Conservation (phyloP, 2,888 invertebrate species). For the Listrodromus nycthemerus region DNA sequence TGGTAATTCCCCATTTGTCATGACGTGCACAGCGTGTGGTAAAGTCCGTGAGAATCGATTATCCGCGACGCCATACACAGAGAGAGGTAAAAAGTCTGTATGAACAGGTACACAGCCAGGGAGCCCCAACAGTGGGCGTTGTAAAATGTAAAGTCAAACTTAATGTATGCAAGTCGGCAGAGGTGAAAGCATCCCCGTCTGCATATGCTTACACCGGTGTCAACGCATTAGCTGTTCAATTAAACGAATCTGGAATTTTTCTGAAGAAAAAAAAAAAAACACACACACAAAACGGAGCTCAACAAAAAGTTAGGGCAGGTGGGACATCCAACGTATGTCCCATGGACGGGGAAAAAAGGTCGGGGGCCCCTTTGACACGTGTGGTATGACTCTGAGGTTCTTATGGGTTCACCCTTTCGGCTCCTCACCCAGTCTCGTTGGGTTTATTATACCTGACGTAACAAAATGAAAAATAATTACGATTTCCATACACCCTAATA, state of each 20-base stretch:
- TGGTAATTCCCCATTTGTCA: background rate
- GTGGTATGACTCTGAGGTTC: conserved; percentile 78
- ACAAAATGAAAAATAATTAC: conserved; percentile 46
- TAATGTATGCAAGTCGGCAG: conserved; percentile 68
- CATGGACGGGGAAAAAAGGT: conserved; percentile 67
- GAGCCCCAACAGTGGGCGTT: conserved; percentile 67
- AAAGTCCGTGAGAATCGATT: conserved; percentile 58
- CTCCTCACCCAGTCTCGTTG: conserved; percentile 49
- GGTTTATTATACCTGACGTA: conserved; percentile 53
- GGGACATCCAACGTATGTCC: conserved; percentile 68
- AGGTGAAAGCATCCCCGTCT: conserved; percentile 53
- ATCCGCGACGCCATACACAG: conserved; percentile 31
- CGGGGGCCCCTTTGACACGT: conserved; percentile 75
- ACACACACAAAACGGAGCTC: conserved; percentile 32
- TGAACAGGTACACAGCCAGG: conserved; percentile 47
- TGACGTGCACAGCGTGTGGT: conserved; percentile 30
- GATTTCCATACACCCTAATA: conserved; percentile 51
- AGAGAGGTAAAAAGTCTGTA: conserved; percentile 39
- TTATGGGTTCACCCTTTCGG: conserved; percentile 75
- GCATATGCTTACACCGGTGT: conserved; percentile 50
- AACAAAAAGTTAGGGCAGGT: conserved; percentile 69
- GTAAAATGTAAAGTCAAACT: conserved; percentile 68
- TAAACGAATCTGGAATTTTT: conserved; percentile 74
- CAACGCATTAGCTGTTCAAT: conserved; percentile 75
- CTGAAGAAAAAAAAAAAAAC: conserved; percentile 70